These are phyloP conservation scores for Tenthredo amoena DNA, from an alignment of 2,888 invertebrate genomes.

Conservation along the genomic window DNA sequence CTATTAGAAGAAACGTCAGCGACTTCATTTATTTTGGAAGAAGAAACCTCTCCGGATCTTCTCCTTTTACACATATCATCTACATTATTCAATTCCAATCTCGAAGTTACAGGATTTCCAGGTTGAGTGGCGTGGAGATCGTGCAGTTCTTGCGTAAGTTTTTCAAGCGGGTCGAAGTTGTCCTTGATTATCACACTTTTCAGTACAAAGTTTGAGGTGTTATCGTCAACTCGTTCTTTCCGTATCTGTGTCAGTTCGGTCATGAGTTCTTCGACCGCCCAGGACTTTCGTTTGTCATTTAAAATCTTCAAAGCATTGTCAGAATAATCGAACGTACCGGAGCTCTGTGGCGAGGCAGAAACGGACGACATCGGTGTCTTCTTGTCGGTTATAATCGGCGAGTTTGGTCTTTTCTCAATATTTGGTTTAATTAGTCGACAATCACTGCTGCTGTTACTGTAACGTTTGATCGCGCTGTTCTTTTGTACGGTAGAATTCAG, in stretches of 20 bases:
- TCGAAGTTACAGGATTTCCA: neutral
- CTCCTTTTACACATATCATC: neutral
- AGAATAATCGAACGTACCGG: neutral
- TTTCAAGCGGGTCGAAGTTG: constrained; percentile 63
- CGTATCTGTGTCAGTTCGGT: constrained; percentile 68
- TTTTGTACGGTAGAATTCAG: constrained; percentile 4
- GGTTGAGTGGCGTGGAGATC: constrained; percentile 54
- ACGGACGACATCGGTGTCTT: neutral
- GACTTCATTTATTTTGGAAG: neutral
- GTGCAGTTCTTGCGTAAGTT: constrained; percentile 66
- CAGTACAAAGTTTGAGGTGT: constrained; percentile 60
- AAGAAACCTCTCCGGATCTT: neutral
- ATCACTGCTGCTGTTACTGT: neutral
- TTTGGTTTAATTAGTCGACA: neutral
- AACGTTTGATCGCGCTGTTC: neutral
- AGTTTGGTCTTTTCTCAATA: constrained; percentile 15
- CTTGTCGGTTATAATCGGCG: neutral
- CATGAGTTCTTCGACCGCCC: constrained; percentile 74
- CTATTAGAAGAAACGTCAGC: neutral
- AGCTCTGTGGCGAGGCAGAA: constrained; percentile 17
- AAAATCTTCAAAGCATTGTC: constrained; percentile 60
- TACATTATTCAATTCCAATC: neutral
- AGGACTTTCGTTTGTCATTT: constrained; percentile 71
- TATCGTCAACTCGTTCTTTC: constrained; percentile 59
- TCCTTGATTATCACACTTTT: constrained; percentile 61